phyloP scores from a whole-genome alignment of 1,140 invertebrate genomes.

The Bilobella aurantiaca region DNA sequence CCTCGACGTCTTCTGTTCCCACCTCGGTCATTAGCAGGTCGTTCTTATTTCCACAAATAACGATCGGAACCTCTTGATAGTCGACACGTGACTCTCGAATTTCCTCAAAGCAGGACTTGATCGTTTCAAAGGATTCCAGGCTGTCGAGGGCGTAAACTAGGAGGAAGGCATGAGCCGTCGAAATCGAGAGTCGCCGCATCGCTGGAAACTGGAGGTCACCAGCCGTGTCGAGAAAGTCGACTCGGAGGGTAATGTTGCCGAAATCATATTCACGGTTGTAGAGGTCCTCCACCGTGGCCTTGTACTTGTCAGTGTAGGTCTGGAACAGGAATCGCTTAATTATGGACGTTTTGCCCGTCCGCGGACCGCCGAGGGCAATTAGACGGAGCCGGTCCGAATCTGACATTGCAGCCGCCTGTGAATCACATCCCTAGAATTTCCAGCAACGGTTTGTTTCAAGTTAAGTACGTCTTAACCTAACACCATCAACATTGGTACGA shows the following conservation, averaged over 20 bases:
- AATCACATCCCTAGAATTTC: background rate
- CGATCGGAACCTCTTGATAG: constrained; percentile 37
- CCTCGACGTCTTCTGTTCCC: constrained; percentile 61
- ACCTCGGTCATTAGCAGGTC: constrained; percentile 44
- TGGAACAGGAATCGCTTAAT: constrained; percentile 76
- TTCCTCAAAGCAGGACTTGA: constrained; percentile 61
- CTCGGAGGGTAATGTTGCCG: constrained; percentile 61
- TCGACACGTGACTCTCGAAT: constrained; percentile 45
- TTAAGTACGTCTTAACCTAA: background rate
- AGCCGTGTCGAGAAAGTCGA: constrained; percentile 71
- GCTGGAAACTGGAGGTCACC: constrained; percentile 72
- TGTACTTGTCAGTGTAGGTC: constrained; percentile 69
- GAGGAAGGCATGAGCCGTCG: constrained; percentile 79
- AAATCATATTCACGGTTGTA: constrained; percentile 76
- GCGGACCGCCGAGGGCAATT: constrained; percentile 69
- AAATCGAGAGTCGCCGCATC: constrained; percentile 62
- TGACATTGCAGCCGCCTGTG: constrained; percentile 42
- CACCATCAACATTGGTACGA: background rate
- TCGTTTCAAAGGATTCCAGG: constrained; percentile 58
- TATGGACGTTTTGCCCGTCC: constrained; percentile 77
- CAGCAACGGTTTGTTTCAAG: too few relatives aligned
- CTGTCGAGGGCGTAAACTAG: constrained; percentile 78
- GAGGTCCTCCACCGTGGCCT: constrained; percentile 79
- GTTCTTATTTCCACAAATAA: constrained; percentile 28
- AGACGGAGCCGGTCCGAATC: constrained; percentile 72